Evolutionary conservation across 2,797 vertebrate genomes (phyloP), one percentile per base, ranked within the genome.

Genomic region (Halcyon smyrnensis): DNA sequence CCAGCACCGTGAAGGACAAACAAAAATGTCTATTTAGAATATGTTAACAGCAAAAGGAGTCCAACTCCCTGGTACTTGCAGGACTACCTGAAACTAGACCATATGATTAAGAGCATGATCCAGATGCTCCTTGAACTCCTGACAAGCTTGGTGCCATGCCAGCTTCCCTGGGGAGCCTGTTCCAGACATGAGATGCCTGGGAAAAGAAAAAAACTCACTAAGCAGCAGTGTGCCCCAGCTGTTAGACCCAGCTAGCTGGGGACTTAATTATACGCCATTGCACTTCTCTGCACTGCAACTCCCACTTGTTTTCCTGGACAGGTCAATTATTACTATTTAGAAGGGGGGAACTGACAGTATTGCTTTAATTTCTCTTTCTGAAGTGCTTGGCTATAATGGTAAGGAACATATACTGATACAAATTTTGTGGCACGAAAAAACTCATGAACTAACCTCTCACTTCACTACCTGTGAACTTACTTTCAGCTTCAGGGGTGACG

Each of bases 251-350:
- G 5, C 12, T 41, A 43, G 15, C 18, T 14, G 53, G 12, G 28
- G 6, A 13, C 28, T 76, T 0, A 3, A 3, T 2, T 6, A 6
- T 73, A 56, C 18, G n/a, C 24, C 15, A 12, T 36, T 82, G n/a
- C 27, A 53, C 28, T 82, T 76, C 24, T 62, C 25, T 65, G 37
- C 17, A 54, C 14, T 50, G 25, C 20, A 43, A 25, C 11, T 30
- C 73, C 15, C 12, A 15, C 12, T 8, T 41, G 0, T 71, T 87
- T n/a, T 80, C 17, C 68, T 70, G 37, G 13, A 46, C 15, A 28
- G 12, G 28, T 63, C 75, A 69, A 18, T 67, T 87, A 36, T 28
- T 59, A 41, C 34, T 6, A 30, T 67, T 87, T 62, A 28, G 12
- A 81, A 65, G 62, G 60, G 8, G 13, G 13, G 54, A 75, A 68